These are phyloP conservation scores for Norana najaformis DNA, from an alignment of 2,888 invertebrate genomes.

Conservation along the genomic window DNA sequence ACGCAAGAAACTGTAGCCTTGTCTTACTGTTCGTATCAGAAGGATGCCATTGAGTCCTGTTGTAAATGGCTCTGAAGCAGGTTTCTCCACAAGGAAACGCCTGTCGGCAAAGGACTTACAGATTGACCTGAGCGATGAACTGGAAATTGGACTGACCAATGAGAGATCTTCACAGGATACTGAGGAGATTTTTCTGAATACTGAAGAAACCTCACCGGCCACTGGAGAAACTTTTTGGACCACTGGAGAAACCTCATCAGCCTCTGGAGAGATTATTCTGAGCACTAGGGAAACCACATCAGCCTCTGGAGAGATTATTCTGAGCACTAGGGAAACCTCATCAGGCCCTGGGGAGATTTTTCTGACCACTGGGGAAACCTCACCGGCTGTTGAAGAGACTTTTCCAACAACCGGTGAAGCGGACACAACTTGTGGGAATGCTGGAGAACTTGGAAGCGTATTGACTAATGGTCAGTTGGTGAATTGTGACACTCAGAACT, in stretches of 20 bases:
- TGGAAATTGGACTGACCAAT: neutral
- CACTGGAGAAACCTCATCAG: neutral
- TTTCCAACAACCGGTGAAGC: neutral
- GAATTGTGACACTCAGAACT: neutral
- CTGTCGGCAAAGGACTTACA: neutral
- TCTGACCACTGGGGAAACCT: neutral
- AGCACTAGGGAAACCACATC: neutral
- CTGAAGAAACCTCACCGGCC: neutral
- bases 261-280: neutral
- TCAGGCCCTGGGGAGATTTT: neutral
- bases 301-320: neutral
- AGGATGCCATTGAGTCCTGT: neutral
- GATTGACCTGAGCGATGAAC: neutral
- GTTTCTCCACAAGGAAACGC: neutral
- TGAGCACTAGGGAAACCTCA: neutral
- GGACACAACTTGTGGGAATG: neutral
- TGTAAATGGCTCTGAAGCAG: neutral
- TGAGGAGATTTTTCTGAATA: neutral
- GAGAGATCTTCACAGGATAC: neutral
- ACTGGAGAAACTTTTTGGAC: neutral
- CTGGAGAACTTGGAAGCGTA: neutral
- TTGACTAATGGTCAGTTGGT: neutral
- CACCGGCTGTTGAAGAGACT: neutral
- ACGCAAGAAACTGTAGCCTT: neutral
- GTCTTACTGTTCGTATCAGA: neutral